Evolutionary conservation across 2,888 invertebrate species (phyloP).

Genomic region (Nesidiocoris tenuis): DNA sequence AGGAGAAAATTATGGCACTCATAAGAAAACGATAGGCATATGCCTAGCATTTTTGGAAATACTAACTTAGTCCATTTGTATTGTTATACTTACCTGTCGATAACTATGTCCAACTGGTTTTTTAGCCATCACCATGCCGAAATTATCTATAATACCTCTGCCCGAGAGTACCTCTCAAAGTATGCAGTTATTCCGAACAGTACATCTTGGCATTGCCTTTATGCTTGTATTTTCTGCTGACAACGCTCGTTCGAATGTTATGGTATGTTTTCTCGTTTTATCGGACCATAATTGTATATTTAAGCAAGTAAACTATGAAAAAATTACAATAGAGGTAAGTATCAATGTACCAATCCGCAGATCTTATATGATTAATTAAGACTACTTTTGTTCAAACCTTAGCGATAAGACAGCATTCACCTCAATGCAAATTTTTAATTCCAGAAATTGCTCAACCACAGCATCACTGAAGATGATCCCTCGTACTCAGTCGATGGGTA

Average conservation of each 20-base stretch:
- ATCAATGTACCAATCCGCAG: too few species aligned
- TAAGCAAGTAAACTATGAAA: not conserved
- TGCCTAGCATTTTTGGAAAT: too few species aligned
- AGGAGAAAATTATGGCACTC: too few species aligned
- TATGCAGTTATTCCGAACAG: slow-evolving; percentile 14
- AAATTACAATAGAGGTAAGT: not conserved
- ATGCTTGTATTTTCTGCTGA: slow-evolving; percentile 49
- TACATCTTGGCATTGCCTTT: slow-evolving; percentile 48
- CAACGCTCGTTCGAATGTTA: slow-evolving; percentile 48
- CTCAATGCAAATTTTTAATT: too few species aligned
- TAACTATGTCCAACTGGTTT: too few species aligned
- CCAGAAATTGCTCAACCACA: slow-evolving; percentile 49
- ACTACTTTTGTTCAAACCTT: too few species aligned
- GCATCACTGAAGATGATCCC: slow-evolving; percentile 48
- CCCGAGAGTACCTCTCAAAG: not conserved
- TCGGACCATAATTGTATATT: not conserved
- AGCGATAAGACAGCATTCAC: too few species aligned
- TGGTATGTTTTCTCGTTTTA: slow-evolving; percentile 45
- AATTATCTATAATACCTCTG: not conserved
- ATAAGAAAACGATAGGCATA: too few species aligned
- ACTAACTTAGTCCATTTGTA: too few species aligned
- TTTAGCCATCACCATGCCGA: slow-evolving; percentile 11
- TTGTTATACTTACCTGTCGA: too few species aligned
- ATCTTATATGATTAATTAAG: too few species aligned
- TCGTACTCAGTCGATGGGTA: slow-evolving; percentile 49